Evolutionary conservation across 2,113 vertebrate genomes (phyloP).

Genomic region (Gobio gobio): DNA sequence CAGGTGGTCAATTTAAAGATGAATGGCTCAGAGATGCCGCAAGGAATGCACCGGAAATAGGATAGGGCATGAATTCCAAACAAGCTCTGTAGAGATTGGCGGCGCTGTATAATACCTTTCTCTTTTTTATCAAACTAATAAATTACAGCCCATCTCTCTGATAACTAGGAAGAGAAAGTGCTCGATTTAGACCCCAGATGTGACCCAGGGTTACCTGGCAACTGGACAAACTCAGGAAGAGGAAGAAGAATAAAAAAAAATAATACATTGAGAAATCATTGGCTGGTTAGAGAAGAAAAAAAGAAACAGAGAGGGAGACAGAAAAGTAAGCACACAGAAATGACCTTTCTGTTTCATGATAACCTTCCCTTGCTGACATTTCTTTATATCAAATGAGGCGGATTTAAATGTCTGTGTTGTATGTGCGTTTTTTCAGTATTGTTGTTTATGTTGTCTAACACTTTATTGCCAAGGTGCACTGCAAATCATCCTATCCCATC

Average conservation of each 20-base stretch:
- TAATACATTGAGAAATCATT: constrained; percentile 33
- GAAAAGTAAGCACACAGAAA: constrained; percentile 13
- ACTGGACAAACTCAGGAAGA: constrained; percentile 60
- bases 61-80: constrained; percentile 62
- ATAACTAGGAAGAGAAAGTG: constrained; percentile 60
- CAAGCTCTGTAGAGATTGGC: constrained; percentile 50
- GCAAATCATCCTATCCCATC: not conserved
- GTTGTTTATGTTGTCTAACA: constrained; percentile 13
- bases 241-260: not conserved
- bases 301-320: constrained; percentile 5
- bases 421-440: not conserved
- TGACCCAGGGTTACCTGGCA: constrained; percentile 69
- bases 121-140: constrained; percentile 62
- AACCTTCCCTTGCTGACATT: constrained; percentile 19
- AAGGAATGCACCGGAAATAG: constrained; percentile 62
- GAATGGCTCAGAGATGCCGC: constrained; percentile 60
- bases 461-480: not conserved
- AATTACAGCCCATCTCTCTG: constrained; percentile 59
- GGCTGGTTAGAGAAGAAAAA: constrained; percentile 25
- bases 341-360: constrained; percentile 17
- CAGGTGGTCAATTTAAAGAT: constrained; percentile 65
- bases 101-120: constrained; percentile 57
- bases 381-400: not conserved
- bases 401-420: constrained; percentile 10
- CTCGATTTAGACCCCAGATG: constrained; percentile 65